Percentiles rank a stretch among this genome's conserved stretches.
phyloP scores from a whole-genome alignment of 1,140 invertebrate species.

The Drosophila kohkoa region DNA sequence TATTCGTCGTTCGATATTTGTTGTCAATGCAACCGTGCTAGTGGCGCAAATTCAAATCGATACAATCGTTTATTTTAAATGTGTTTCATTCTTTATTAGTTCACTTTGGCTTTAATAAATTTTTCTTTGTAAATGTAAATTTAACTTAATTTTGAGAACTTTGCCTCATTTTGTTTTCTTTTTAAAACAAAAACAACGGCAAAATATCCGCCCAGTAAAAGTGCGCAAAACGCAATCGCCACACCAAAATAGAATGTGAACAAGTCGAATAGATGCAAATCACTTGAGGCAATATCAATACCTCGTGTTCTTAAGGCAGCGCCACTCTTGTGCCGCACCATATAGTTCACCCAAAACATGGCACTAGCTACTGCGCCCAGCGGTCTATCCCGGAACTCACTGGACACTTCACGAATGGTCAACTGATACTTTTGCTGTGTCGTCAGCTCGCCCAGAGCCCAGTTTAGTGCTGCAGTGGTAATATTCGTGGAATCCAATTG shows the following conservation, averaged over 20 bases:
- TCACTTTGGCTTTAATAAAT: conserved; percentile 24
- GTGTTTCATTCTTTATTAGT: conserved; percentile 25
- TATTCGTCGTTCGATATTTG: conserved; percentile 12
- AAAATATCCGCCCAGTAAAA: conserved; percentile 46
- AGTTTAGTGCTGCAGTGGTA: conserved; percentile 60
- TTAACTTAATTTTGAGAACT: conserved; percentile 69
- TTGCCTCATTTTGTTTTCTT: conserved; percentile 45
- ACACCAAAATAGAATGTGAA: conserved; percentile 63
- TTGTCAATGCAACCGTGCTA: conserved; percentile 3
- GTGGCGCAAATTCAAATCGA: conserved; percentile 28
- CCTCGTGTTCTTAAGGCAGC: conserved; percentile 63
- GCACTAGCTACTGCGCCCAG: conserved; percentile 86
- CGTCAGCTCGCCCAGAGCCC: conserved; percentile 69
- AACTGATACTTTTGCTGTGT: conserved; percentile 64
- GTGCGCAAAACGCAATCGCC: conserved; percentile 22
- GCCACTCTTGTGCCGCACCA: conserved; percentile 87
- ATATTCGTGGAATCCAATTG: conserved; percentile 66
- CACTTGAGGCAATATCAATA: conserved; percentile 62
- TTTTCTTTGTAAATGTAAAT: not conserved
- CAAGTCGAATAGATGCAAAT: conserved; percentile 73
- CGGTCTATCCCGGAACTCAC: conserved; percentile 86
- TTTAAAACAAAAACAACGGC: conserved; percentile 43
- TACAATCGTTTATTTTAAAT: conserved; percentile 1
- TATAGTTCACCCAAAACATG: conserved; percentile 88
- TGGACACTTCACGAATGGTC: conserved; percentile 84